Conservation (phyloP, 2,113 vertebrate genomes). For the Picathartes gymnocephalus region DNA sequence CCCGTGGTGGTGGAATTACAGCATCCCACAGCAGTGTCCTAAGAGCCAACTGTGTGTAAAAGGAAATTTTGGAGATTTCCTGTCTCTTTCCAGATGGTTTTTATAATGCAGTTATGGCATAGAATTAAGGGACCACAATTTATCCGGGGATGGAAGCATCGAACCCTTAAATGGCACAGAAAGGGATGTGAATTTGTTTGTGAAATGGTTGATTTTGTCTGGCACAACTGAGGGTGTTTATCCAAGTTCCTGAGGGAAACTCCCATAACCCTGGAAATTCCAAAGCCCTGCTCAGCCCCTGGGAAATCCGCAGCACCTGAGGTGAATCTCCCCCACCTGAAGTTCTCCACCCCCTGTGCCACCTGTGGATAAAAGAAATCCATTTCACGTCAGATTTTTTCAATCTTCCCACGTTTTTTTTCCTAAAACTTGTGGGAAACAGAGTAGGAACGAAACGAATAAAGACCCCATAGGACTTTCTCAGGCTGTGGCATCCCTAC, state of each 20-base stretch:
- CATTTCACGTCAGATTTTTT: neutral
- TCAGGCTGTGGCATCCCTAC: rapidly evolving
- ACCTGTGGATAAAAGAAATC: neutral
- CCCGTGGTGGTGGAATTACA: rapidly evolving
- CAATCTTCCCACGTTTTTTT: neutral
- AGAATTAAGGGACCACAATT: neutral
- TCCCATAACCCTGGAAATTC: neutral
- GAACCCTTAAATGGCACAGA: neutral
- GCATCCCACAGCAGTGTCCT: rapidly evolving
- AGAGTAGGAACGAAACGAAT: neutral
- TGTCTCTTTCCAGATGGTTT: neutral
- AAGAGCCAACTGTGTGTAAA: neutral
- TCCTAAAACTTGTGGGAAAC: neutral
- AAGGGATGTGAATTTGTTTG: neutral
- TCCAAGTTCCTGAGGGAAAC: neutral
- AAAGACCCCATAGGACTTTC: neutral
- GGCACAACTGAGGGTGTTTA: neutral
- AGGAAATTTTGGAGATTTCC: neutral
- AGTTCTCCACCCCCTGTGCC: neutral
- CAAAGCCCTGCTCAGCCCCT: neutral
- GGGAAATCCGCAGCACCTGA: neutral
- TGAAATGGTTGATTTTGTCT: neutral
- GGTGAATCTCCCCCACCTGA: too few relatives aligned
- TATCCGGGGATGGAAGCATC: neutral
- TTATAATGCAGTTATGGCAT: neutral